phyloP scores from a whole-genome alignment of 2,888 invertebrate species.

The Lithophane ornitopus region DNA sequence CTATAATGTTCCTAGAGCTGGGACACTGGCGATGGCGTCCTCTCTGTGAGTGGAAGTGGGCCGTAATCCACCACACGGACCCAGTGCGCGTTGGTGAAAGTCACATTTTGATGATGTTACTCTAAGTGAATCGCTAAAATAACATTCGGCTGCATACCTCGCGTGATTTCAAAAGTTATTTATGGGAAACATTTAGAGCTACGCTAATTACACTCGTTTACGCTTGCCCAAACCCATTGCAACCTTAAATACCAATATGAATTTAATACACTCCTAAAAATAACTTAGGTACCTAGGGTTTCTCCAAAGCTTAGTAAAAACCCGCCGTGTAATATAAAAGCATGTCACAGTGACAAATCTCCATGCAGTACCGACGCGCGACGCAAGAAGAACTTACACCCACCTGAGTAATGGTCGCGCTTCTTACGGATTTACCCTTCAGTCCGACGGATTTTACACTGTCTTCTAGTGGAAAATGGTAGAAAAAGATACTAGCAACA shows the following conservation, averaged over 20 bases:
- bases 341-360: constrained; percentile 59
- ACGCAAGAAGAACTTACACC: constrained; percentile 41
- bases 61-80: neutral
- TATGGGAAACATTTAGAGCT: no score
- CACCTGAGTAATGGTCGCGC: constrained; percentile 61
- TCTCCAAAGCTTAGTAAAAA: constrained; percentile 26
- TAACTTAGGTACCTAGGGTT: neutral
- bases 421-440: constrained; percentile 59
- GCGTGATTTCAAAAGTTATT: neutral
- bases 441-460: constrained; percentile 37
- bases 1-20: neutral
- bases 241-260: neutral
- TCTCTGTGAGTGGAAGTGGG: no score
- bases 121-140: neutral
- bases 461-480: constrained; percentile 40
- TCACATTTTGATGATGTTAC: neutral
- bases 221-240: neutral
- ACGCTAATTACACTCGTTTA: neutral
- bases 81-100: neutral
- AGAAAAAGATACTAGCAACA: constrained; percentile 15
- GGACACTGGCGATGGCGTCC: no score
- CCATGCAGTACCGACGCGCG: constrained; percentile 40
- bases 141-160: no score
- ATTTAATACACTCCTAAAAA: neutral
- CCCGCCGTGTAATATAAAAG: constrained; percentile 32